phyloP scores from a whole-genome alignment of 2,113 vertebrate genomes.

The Chaetura pelagica region DNA sequence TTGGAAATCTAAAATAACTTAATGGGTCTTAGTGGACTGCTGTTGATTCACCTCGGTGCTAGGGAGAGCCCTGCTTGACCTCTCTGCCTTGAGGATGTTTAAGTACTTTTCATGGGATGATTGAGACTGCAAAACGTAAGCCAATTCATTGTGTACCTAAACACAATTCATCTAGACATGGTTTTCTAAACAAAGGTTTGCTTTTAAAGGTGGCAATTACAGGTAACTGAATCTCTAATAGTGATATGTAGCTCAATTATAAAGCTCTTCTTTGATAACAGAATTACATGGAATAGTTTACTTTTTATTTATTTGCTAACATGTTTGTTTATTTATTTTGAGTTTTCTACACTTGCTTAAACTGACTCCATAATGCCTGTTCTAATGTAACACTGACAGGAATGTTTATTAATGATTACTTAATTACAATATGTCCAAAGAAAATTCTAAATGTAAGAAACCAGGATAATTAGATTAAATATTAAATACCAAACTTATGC shows the following conservation, averaged over 20 bases:
- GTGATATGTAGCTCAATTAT: constrained; percentile 39
- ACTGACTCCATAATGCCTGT: neutral
- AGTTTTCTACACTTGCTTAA: constrained; percentile 20
- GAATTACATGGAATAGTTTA: neutral
- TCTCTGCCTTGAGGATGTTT: neutral
- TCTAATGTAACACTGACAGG: neutral
- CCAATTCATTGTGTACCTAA: neutral
- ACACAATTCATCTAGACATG: neutral
- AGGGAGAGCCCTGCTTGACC: neutral
- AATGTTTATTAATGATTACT: constrained; percentile 46
- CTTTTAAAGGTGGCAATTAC: constrained; percentile 24
- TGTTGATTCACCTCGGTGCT: neutral
- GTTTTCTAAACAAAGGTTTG: constrained; percentile 23
- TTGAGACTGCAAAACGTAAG: neutral
- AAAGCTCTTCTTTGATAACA: neutral
- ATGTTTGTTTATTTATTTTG: neutral
- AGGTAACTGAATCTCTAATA: constrained; percentile 36
- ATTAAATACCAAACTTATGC: constrained; percentile 10
- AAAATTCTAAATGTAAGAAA: constrained; percentile 20
- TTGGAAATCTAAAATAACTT: neutral
- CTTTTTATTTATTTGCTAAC: constrained; percentile 21
- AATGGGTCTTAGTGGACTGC: neutral
- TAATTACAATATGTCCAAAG: constrained; percentile 37
- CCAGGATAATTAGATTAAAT: constrained; percentile 34
- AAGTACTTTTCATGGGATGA: neutral